A percentile compares a stretch with the other conserved stretches of the same genome.
phyloP scores from a whole-genome alignment of 2,888 invertebrate species.

The Campoplex nolae region DNA sequence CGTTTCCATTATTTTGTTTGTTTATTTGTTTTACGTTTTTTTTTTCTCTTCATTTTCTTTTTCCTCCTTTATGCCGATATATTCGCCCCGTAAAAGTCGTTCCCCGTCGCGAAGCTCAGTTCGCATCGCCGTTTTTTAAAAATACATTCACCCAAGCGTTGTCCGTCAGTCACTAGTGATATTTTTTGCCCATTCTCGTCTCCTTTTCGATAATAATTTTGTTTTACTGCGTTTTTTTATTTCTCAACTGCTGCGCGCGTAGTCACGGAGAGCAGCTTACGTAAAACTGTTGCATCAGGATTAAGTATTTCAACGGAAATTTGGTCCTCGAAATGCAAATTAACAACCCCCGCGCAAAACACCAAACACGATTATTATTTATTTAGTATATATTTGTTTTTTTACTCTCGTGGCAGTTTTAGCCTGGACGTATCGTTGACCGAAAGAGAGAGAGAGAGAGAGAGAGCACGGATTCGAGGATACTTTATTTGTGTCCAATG shows the following conservation, averaged over 20 bases:
- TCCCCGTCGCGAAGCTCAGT: slow-evolving; percentile 22
- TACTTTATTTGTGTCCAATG: slow-evolving; percentile 37
- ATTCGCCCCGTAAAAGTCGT: slow-evolving; percentile 41
- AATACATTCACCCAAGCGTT: slow-evolving; percentile 45
- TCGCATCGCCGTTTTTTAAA: slow-evolving; percentile 46
- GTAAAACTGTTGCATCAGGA: slow-evolving; percentile 26
- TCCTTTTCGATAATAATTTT: not conserved
- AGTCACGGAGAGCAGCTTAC: slow-evolving; percentile 28
- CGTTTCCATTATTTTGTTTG: slow-evolving; percentile 12
- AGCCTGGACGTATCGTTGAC: slow-evolving; percentile 79
- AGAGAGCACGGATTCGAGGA: slow-evolving; percentile 70
- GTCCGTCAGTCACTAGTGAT: slow-evolving; percentile 38
- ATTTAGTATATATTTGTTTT: slow-evolving; percentile 49
- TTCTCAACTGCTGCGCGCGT: not conserved
- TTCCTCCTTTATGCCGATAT: slow-evolving; percentile 15
- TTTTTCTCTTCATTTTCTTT: slow-evolving; percentile 3
- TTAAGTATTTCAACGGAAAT: slow-evolving; percentile 36
- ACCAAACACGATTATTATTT: slow-evolving; percentile 49
- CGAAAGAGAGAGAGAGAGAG: slow-evolving; percentile 66
- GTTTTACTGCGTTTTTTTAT: not conserved
- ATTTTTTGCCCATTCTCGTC: slow-evolving; percentile 19
- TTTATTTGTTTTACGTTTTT: slow-evolving; percentile 4
- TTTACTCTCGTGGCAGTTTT: slow-evolving; percentile 77
- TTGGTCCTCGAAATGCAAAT: slow-evolving; percentile 62
- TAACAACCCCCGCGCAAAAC: slow-evolving; percentile 22